Base-by-base conservation (phyloP, 2,888 invertebrate genomes). In the Plebejus melissa region DNA sequence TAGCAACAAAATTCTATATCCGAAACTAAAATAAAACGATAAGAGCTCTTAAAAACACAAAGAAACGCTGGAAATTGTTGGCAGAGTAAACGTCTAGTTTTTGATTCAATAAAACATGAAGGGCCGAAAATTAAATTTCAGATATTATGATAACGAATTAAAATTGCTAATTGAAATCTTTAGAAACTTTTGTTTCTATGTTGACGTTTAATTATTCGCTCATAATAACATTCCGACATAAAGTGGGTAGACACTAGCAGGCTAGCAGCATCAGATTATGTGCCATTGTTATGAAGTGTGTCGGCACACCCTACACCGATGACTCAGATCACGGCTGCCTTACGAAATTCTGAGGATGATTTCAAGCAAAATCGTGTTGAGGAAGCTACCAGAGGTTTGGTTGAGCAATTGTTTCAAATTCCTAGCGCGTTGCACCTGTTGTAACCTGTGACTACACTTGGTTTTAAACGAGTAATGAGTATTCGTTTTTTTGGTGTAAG, bases 321-420 rank as follows among this genome's bases (percentile, higher is more conserved):
- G 87, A 88, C 81, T 87, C 87, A 88, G 85, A 87, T 88, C 86
- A 81, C 85, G 84, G 85, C 85, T 86, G 79, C 79, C 84, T 89
- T 89, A 82, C 87, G 86, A 87, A 87, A 90, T 82, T 79, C 79
- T 80, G 81, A 81, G 82, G 82, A 77, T 83, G 82, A 80, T 80
- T 82, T 85, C 81, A 84, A 84, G 82, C 83, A 81, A 79, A 83
- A 84, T 85, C 86, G 84, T 84, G 85, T 83, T 81, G 81, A 84
- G 85, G 87, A 88, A 87, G 85, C 86, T 82, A 82, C 81, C 82
- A 82, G 79, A 71, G 83, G 82, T 82, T 85, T 78, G 79, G 80
- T 88, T 87, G 79, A 78, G 84, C 82, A 87, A 88, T 82, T 78
- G 78, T 80, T 79, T 80, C 77, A 79, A 79, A 76, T 81, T 80